phyloP scores from a whole-genome alignment of 23 tunicate species.

The Ascidia mentula region DNA sequence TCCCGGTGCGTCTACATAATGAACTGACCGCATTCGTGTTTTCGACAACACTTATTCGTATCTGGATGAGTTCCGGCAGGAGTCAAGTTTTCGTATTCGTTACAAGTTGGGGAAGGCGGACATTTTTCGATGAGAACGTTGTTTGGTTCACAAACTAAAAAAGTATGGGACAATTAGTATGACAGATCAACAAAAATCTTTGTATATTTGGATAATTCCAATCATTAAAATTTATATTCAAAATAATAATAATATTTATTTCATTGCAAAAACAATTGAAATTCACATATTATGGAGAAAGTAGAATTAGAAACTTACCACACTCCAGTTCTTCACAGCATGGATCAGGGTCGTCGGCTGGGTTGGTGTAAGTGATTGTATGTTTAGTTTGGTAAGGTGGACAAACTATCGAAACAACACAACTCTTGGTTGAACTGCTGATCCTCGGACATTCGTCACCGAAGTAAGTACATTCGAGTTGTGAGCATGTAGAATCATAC shows the following conservation, averaged over 20 bases:
- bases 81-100: background rate
- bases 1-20: too few relatives aligned
- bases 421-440: background rate
- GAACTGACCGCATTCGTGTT: constrained; percentile 5
- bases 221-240: background rate
- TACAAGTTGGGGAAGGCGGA: background rate
- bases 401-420: background rate
- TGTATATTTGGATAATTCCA: background rate
- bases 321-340: constrained; percentile 27
- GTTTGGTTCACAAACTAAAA: background rate
- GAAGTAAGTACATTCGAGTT: constrained; percentile 14
- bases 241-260: too few relatives aligned
- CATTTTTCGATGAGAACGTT: background rate
- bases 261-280: too few relatives aligned
- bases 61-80: background rate
- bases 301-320: background rate
- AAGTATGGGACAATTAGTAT: too few relatives aligned
- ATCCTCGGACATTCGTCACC: constrained; percentile 7
- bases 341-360: constrained; percentile 1
- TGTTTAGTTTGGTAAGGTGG: background rate
- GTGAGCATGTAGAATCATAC: background rate
- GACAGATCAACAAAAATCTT: background rate
- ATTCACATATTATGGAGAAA: background rate
- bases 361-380: background rate
- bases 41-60: constrained; percentile 5